Base-by-base conservation (phyloP, 2,113 vertebrate genomes). In the Centropristis striata region DNA sequence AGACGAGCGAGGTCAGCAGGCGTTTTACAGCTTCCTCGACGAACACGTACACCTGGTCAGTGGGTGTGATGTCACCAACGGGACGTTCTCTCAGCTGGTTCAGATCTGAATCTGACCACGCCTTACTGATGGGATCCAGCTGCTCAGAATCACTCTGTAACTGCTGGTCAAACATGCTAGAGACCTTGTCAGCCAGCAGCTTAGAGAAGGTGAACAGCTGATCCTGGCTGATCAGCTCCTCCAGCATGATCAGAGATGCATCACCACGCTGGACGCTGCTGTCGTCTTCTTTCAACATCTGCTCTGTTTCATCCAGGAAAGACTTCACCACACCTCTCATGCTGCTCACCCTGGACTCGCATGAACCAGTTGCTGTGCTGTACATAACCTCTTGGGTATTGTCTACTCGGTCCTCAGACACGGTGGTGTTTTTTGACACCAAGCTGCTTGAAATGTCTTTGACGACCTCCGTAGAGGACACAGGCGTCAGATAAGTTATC, bases 201-300 rank as follows among this genome's bases (percentile, higher is more conserved):
- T 41, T 53, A 12, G 32, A 68, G 66, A 53, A 53, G 49, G 1
- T 7, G 21, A 0, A 0, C 32, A 68, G 9, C 49, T 18, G 18
- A 14, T 53, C 66, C 36, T 41, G n/a, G 21, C 49, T 23, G 66
- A 68, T 54, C 21, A 69, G 21, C 21, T 54, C 16, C 20, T 68
- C 65, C 49, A 68, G 49, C 4, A 14, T 1, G 4, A 5, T 4
- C 16, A 47, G 0, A 7, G 41, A 4, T 20, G 16, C 16, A 13
- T 28, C 25, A 4, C 15, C 16, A 3, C 16, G 5, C 28, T 6
- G 20, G 20, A 23, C 14, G 0, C 39, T 13, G 10, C 10, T 20
- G 16, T 16, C 13, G 2, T 37, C 28, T 51, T 37, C 9, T 41
- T 14, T 41, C 21, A 23, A 20, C 14, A 0, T 8, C 41, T 20